These are phyloP conservation scores for Phalacrocorax brasilianus DNA, from an alignment of 2,113 vertebrate genomes.

Conservation along the genomic window DNA sequence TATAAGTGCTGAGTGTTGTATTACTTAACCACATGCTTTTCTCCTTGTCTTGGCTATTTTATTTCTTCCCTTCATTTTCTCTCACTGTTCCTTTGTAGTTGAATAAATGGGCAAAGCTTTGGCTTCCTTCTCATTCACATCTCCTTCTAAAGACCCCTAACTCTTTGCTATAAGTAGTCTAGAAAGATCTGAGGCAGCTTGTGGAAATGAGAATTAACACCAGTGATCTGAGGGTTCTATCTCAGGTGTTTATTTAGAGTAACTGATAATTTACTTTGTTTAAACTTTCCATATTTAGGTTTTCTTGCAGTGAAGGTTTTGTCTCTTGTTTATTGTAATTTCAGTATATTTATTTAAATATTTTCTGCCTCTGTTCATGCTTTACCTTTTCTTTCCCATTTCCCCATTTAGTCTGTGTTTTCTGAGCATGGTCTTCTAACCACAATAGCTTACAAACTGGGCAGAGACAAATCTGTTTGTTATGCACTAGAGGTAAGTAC, in stretches of 20 bases:
- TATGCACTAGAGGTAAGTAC: slow-evolving; percentile 90
- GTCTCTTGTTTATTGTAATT: background rate
- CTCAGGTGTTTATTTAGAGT: background rate
- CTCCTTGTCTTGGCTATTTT: background rate
- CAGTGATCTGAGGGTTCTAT: background rate
- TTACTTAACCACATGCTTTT: background rate
- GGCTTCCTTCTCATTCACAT: background rate
- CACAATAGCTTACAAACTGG: slow-evolving; percentile 92
- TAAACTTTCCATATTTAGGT: background rate
- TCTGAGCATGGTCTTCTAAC: slow-evolving; percentile 93
- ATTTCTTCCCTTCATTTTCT: background rate
- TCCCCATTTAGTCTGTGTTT: slow-evolving; percentile 77
- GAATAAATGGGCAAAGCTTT: background rate
- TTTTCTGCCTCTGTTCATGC: background rate
- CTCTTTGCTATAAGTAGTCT: background rate
- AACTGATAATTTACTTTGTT: background rate
- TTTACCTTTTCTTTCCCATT: background rate
- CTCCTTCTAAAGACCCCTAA: background rate
- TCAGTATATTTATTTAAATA: background rate
- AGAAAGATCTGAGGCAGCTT: background rate
- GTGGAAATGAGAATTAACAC: background rate
- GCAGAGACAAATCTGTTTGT: slow-evolving; percentile 79
- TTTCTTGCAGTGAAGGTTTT: background rate
- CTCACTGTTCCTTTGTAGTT: background rate
- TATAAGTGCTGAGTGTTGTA: background rate